Base-by-base conservation (phyloP, 2,113 vertebrate genomes). In the Corydoras maculifer region DNA sequence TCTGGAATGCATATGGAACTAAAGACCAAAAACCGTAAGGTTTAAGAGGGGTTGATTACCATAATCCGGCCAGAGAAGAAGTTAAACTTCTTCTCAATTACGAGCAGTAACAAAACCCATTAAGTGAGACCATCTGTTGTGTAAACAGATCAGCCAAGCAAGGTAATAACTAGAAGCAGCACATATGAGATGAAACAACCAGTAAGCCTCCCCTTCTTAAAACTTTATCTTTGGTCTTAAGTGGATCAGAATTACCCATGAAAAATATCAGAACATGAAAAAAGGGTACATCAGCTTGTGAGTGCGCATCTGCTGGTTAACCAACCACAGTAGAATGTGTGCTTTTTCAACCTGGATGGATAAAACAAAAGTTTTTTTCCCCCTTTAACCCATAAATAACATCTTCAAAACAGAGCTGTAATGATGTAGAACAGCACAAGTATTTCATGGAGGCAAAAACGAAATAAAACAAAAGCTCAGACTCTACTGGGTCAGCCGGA, bases 301-400 rank as follows among this genome's bases (percentile, higher is more conserved):
- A 77, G 80, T 78, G 73, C 77, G 78, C 73, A 80, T 86, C 85
- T 81, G 83, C 87, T 89, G 90, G 89, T 90, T 86, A 85, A 80
- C 79, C 78, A 82, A 43, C 79, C 63, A 72, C 79, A 80, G 86
- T 88, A 90, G 87, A 91, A 86, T 82, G 79, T 91, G 90, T 89
- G 90, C 88, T 91, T 87, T 73, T 48, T 25, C 18, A 25, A 25
- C 18, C 18, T 25, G 18, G 18, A 25, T 25, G 18, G 18, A 25
- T 25, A 25, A 25, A 25, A 25, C 18, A 25, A 25, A 25, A 25
- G 18, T 25, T 25, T 25, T 25, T 25, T 43, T 43, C 58, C 68
- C 31, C 58, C 87, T 86, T 85, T 86, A 84, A 90, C 89, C 88
- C 91, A 92, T 91, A 92, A 92, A 92, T 91, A 92, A 92, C 86